These are phyloP conservation scores for Ptychobarbus kaznakovi DNA, from an alignment of 2,797 vertebrate species.

Conservation along the genomic window DNA sequence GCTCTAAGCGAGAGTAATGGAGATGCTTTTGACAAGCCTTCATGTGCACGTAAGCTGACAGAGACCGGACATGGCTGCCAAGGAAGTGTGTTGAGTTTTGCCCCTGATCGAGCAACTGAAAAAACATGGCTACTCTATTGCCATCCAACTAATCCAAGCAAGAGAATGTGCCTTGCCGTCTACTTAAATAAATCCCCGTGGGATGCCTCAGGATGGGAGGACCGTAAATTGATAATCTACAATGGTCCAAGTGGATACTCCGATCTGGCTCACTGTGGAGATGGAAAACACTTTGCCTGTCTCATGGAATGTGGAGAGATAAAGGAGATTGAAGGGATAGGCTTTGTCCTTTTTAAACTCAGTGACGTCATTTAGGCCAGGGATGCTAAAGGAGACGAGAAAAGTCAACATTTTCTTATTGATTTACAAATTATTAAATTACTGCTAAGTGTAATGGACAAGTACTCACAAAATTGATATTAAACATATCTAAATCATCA, in stretches of 20 bases:
- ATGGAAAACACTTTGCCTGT: conserved; percentile 70
- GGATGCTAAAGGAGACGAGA: not conserved
- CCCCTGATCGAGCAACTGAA: not conserved
- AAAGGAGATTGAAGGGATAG: conserved; percentile 71
- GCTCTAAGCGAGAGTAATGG: conserved; percentile 69
- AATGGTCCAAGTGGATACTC: conserved; percentile 79
- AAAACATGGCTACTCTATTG: conserved; percentile 78
- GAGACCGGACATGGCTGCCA: conserved; percentile 77
- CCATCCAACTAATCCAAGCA: conserved; percentile 70
- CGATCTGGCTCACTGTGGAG: conserved; percentile 74
- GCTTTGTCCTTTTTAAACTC: conserved; percentile 46
- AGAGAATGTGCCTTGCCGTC: conserved; percentile 73
- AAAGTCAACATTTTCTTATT: not conserved
- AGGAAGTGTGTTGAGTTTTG: conserved; percentile 81
- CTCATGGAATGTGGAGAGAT: conserved; percentile 76
- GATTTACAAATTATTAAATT: not conserved
- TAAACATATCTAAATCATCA: not conserved
- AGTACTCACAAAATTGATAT: not conserved
- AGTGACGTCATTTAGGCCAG: not conserved
- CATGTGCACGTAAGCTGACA: conserved; percentile 54
- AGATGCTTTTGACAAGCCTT: conserved; percentile 60
- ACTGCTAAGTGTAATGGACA: not conserved
- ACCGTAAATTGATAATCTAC: conserved; percentile 71
- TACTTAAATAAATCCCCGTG: conserved; percentile 70
- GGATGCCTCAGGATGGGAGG: conserved; percentile 65